Conservation (phyloP, 1,140 invertebrate genomes). For the Drosophila quadrilineata region DNA sequence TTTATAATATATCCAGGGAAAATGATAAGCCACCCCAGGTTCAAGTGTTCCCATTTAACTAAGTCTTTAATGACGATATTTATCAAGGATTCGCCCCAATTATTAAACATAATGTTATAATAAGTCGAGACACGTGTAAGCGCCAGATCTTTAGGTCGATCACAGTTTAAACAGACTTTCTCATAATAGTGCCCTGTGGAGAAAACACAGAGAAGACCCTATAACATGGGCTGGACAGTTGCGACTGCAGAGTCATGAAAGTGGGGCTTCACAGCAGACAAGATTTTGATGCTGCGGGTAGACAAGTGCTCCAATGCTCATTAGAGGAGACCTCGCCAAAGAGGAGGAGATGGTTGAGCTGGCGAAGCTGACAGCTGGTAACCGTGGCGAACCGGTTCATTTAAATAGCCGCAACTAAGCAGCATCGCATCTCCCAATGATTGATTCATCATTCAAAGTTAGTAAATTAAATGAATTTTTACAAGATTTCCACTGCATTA, state of each 20-base stretch:
- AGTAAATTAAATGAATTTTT: slow-evolving; percentile 65
- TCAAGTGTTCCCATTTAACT: not conserved
- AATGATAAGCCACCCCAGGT: no score
- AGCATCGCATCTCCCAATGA: slow-evolving; percentile 67
- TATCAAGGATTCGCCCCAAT: slow-evolving; percentile 35
- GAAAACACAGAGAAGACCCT: slow-evolving; percentile 63
- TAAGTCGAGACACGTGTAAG: slow-evolving; percentile 58
- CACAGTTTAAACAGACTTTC: slow-evolving; percentile 48
- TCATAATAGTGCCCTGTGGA: slow-evolving; percentile 46
- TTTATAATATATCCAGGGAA: not conserved
- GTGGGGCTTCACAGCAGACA: slow-evolving; percentile 32
- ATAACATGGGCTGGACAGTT: slow-evolving; percentile 34
- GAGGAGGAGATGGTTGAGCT: not conserved
- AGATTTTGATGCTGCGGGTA: slow-evolving; percentile 33
- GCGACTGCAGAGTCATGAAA: slow-evolving; percentile 34
- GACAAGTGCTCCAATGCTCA: slow-evolving; percentile 60
- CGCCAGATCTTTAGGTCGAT: slow-evolving; percentile 32
- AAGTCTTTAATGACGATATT: slow-evolving; percentile 13
- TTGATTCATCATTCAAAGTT: slow-evolving; percentile 67
- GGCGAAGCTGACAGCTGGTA: not conserved
- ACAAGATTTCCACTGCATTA: slow-evolving; percentile 53
- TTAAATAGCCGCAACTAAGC: slow-evolving; percentile 64
- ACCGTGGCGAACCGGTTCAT: slow-evolving; percentile 61
- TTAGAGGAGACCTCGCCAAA: slow-evolving; percentile 28
- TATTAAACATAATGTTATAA: slow-evolving; percentile 50